Conservation (phyloP, 2,797 vertebrate genomes). For the Poecilia picta region DNA sequence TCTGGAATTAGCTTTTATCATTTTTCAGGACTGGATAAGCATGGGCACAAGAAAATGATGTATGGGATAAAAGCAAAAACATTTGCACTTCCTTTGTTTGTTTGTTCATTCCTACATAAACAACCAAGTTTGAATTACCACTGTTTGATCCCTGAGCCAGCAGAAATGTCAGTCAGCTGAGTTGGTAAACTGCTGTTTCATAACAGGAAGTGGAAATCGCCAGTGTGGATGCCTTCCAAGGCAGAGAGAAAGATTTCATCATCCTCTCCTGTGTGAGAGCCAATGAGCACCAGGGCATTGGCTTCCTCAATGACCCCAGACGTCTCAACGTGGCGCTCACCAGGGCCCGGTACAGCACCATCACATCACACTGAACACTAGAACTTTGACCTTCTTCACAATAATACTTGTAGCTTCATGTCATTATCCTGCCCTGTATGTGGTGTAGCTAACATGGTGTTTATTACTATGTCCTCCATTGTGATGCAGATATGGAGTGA, state of each 20-base stretch:
- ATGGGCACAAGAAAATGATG: neutral
- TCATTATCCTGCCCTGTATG: constrained; percentile 3
- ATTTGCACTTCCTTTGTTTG: too few species aligned
- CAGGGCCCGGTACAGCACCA: constrained; percentile 86
- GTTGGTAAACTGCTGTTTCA: neutral
- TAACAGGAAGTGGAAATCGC: constrained; percentile 97
- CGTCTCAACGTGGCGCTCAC: constrained; percentile 97
- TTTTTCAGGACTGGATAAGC: neutral
- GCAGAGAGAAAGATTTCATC: constrained; percentile 98
- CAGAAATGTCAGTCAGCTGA: neutral
- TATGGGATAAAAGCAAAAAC: neutral
- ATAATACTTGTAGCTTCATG: neutral
- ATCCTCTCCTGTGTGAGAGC: constrained; percentile 97
- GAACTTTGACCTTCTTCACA: neutral
- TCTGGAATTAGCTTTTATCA: neutral
- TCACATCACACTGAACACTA: neutral
- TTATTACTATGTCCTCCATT: neutral
- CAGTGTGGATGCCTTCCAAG: constrained; percentile 98
- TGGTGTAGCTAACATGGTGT: neutral
- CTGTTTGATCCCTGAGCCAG: neutral
- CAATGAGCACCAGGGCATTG: constrained; percentile 98
- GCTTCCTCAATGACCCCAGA: constrained; percentile 96
- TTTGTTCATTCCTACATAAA: neutral
- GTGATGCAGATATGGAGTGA: constrained; percentile 90
- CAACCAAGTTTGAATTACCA: neutral